These are phyloP conservation scores for Coregonus sp. DNA, from an alignment of 2,797 vertebrate genomes.

Conservation along the genomic window DNA sequence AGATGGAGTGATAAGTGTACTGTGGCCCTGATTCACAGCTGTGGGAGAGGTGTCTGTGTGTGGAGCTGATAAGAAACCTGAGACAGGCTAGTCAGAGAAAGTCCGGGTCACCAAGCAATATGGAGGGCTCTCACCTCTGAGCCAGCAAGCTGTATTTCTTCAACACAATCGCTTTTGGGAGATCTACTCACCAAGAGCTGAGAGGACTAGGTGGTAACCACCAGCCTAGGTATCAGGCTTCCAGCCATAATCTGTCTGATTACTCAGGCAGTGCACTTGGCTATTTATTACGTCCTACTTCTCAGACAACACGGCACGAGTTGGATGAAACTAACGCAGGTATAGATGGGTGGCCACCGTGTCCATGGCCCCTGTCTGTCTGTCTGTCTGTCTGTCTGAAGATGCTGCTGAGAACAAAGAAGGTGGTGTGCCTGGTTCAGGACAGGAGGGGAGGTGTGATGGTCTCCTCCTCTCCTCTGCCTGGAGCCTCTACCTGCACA, in stretches of 20 bases:
- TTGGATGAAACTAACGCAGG: background rate
- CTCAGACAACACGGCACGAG: background rate
- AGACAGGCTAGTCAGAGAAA: slow-evolving; percentile 26
- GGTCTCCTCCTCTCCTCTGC: background rate
- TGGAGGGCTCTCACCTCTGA: slow-evolving; percentile 36
- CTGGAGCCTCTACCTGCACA: slow-evolving; percentile 19
- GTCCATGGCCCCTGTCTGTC: background rate
- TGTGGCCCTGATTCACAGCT: background rate
- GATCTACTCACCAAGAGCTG: slow-evolving; percentile 39
- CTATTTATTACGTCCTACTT: background rate
- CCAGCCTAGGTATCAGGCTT: slow-evolving; percentile 27
- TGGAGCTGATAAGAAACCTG: slow-evolving; percentile 46
- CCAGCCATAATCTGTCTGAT: slow-evolving; percentile 17
- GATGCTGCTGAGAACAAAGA: background rate
- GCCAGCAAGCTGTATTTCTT: slow-evolving; percentile 27
- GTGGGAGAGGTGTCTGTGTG: slow-evolving; percentile 15
- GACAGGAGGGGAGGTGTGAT: slow-evolving; percentile 22
- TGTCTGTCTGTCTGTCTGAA: background rate
- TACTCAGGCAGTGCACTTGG: background rate
- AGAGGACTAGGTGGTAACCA: slow-evolving; percentile 12
- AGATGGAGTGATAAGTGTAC: slow-evolving; percentile 33
- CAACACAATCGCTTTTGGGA: slow-evolving; percentile 42
- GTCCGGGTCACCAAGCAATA: slow-evolving; percentile 31
- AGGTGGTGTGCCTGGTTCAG: slow-evolving; percentile 14
- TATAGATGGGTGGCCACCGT: background rate